Percentiles rank a stretch among this genome's conserved stretches.
phyloP scores from a whole-genome alignment of 2,113 vertebrate genomes.

The Ciconia maguari region DNA sequence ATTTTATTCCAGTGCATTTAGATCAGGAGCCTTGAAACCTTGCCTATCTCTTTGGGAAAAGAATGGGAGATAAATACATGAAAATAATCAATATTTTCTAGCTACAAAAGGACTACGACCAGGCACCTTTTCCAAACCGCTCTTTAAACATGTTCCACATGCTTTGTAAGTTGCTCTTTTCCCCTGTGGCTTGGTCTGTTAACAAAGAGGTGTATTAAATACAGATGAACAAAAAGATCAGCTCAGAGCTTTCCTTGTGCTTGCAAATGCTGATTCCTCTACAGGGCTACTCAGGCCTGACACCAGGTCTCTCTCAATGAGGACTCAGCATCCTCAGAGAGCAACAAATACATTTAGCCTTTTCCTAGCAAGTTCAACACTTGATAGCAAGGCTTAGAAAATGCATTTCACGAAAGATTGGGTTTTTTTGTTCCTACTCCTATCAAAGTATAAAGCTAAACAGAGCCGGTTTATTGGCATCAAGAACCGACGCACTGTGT shows the following conservation, averaged over 20 bases:
- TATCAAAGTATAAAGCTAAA: neutral
- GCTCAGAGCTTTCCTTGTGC: neutral
- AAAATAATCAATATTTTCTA: conserved; percentile 28
- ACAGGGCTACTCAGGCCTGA: neutral
- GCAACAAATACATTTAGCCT: neutral
- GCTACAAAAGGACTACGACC: neutral
- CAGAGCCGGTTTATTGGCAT: neutral
- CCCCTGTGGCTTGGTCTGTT: neutral
- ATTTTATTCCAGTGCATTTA: neutral
- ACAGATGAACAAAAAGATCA: conserved; percentile 20
- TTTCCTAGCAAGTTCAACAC: neutral
- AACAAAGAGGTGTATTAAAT: conserved; percentile 38
- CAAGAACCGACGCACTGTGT: neutral
- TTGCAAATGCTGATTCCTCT: neutral
- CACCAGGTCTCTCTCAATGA: neutral
- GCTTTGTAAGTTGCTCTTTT: neutral
- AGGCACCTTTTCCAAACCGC: neutral
- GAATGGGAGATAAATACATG: neutral
- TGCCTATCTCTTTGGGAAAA: neutral
- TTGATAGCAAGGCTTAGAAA: neutral
- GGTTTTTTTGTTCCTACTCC: neutral
- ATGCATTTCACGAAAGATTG: neutral
- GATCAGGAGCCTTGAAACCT: neutral
- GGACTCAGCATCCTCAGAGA: neutral
- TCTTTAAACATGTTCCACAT: neutral